phyloP scores from a whole-genome alignment of 2,113 vertebrate species.

The Psilopsiagon aymara region DNA sequence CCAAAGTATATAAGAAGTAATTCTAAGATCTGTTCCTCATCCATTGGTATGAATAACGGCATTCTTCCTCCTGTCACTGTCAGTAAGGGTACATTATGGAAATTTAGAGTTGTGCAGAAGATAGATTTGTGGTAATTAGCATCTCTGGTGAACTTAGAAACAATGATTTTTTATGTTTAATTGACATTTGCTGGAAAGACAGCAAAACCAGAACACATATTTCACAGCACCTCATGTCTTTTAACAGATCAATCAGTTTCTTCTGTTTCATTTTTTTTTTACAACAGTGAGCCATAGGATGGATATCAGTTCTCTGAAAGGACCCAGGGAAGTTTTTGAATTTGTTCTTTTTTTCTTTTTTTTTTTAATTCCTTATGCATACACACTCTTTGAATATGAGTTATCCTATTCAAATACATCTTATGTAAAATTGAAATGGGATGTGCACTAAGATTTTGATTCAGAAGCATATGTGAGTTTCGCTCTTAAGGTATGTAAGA shows the following conservation, averaged over 20 bases:
- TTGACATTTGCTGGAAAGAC: conserved; percentile 23
- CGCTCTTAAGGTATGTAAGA: background rate
- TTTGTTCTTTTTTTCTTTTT: accelerated
- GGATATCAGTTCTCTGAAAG: background rate
- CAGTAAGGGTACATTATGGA: background rate
- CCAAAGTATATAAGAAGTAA: conserved; percentile 20
- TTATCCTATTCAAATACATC: background rate
- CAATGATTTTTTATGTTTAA: conserved; percentile 52
- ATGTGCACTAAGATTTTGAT: background rate
- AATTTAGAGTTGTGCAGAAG: conserved; percentile 26
- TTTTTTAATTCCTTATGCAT: background rate
- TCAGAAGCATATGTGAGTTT: background rate
- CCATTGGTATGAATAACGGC: background rate
- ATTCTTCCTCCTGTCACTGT: conserved; percentile 1
- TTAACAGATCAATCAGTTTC: background rate
- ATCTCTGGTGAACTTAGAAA: conserved; percentile 11
- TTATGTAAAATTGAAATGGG: background rate
- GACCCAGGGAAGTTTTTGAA: background rate
- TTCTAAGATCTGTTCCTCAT: conserved; percentile 11
- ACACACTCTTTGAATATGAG: background rate
- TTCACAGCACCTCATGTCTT: background rate
- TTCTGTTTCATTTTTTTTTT: background rate
- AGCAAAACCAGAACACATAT: background rate
- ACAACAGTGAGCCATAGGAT: background rate
- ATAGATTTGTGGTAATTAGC: conserved; percentile 38